These are phyloP conservation scores for Drosophila demipolita DNA, from an alignment of 2,888 invertebrate species.

Conservation along the genomic window DNA sequence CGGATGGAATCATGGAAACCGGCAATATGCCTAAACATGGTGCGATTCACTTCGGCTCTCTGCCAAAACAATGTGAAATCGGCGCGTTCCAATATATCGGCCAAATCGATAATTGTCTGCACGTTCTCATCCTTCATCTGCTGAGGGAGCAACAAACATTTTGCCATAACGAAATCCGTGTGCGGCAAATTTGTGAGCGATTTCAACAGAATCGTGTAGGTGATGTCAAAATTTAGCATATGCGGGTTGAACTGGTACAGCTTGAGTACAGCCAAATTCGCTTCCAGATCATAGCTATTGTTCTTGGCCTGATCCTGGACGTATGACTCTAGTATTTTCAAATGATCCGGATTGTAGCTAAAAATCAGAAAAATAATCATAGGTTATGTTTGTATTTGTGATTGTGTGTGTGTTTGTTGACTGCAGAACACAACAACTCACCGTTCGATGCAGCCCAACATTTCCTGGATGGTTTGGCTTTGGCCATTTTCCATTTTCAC, in stretches of 20 bases:
- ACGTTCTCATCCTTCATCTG: conserved; percentile 94
- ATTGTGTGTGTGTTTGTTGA: conserved; percentile 28
- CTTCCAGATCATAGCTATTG: conserved; percentile 98
- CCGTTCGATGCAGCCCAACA: conserved; percentile 97
- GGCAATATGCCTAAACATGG: conserved; percentile 91
- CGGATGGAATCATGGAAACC: conserved; percentile 98
- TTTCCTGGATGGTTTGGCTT: conserved; percentile 90
- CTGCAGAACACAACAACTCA: conserved; percentile 82
- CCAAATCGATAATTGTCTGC: conserved; percentile 93
- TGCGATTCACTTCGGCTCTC: conserved; percentile 90
- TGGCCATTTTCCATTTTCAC: conserved; percentile 85
- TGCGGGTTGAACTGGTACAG: conserved; percentile 98
- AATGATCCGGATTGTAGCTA: conserved; percentile 98
- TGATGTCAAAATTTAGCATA: conserved; percentile 92
- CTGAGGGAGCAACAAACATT: conserved; percentile 95
- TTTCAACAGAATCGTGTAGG: conserved; percentile 96
- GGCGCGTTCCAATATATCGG: conserved; percentile 96
- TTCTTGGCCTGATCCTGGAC: conserved; percentile 96
- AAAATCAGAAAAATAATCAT: conserved; percentile 69
- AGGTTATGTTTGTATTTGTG: conserved; percentile 71
- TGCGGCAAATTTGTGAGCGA: conserved; percentile 98
- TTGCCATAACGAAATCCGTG: conserved; percentile 98
- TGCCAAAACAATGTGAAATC: conserved; percentile 97
- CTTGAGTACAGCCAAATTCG: conserved; percentile 97
- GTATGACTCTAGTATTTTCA: conserved; percentile 95